phyloP scores from a whole-genome alignment of 2,888 invertebrate species.

The Eubasilissa splendida region DNA sequence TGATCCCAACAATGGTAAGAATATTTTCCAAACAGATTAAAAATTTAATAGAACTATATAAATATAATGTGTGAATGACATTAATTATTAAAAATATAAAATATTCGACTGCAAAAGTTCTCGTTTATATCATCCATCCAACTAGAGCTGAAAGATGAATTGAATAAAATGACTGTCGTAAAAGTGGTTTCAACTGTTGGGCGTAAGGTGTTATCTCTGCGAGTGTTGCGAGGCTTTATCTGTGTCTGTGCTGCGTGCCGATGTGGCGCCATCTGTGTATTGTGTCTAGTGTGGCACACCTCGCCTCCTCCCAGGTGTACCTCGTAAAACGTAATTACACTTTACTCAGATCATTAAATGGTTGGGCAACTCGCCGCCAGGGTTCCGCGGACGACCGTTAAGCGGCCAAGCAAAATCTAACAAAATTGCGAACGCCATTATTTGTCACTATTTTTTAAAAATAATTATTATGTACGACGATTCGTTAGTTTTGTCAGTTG shows the following conservation, averaged over 20 bases:
- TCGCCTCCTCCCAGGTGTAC: conserved; percentile 43
- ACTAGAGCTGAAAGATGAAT: conserved; percentile 21
- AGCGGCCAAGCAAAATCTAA: conserved; percentile 20
- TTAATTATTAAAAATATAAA: too few relatives aligned
- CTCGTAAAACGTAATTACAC: conserved; percentile 61
- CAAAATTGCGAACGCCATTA: not conserved
- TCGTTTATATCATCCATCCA: not conserved
- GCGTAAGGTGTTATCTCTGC: not conserved
- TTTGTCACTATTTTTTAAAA: too few relatives aligned
- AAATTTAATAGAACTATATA: too few relatives aligned
- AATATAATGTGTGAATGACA: too few relatives aligned
- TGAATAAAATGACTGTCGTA: conserved; percentile 49
- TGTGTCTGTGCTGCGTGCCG: conserved; percentile 5
- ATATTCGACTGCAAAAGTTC: too few relatives aligned
- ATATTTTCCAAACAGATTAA: too few relatives aligned
- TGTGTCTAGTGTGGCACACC: conserved; percentile 21
- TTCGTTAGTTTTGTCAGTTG: too few relatives aligned
- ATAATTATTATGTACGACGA: too few relatives aligned
- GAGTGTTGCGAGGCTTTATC: not conserved
- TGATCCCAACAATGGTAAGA: too few relatives aligned
- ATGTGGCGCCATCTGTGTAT: conserved; percentile 15
- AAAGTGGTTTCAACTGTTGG: conserved; percentile 39
- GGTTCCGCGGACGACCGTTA: conserved; percentile 46
- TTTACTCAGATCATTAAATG: conserved; percentile 60
- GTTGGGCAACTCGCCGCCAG: conserved; percentile 56